phyloP scores from a whole-genome alignment of 2,888 invertebrate species.

The Dusona sp. region DNA sequence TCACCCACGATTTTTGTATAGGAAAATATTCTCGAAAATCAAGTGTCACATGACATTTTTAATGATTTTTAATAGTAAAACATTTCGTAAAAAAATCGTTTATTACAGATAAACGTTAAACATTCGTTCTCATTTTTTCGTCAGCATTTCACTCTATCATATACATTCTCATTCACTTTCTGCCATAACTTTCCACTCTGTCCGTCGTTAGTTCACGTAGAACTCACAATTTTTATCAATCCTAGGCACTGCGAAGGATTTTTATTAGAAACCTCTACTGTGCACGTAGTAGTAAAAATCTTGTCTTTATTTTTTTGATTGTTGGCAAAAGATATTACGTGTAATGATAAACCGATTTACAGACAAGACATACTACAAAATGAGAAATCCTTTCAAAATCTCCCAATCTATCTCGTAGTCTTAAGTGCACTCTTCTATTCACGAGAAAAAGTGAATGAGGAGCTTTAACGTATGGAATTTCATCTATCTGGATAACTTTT shows the following conservation, averaged over 20 bases:
- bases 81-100: neutral
- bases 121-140: neutral
- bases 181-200: too few relatives aligned
- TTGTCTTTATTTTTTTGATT: too few relatives aligned
- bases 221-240: too few relatives aligned
- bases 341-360: too few relatives aligned
- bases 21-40: neutral
- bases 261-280: too few relatives aligned
- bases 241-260: too few relatives aligned
- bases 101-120: neutral
- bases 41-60: neutral
- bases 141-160: slow-evolving; percentile 15
- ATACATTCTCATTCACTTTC: too few relatives aligned
- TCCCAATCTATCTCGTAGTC: neutral
- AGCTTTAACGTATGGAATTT: neutral
- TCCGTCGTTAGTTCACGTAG: too few relatives aligned
- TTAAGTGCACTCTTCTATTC: neutral
- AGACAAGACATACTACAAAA: too few relatives aligned
- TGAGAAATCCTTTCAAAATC: neutral
- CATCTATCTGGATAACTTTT: neutral
- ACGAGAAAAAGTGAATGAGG: too few relatives aligned
- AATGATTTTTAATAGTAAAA: neutral
- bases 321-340: too few relatives aligned
- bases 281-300: too few relatives aligned
- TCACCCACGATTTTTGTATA: neutral